phyloP scores from a whole-genome alignment of 2,113 vertebrate species.

The Toxotes chatareus region DNA sequence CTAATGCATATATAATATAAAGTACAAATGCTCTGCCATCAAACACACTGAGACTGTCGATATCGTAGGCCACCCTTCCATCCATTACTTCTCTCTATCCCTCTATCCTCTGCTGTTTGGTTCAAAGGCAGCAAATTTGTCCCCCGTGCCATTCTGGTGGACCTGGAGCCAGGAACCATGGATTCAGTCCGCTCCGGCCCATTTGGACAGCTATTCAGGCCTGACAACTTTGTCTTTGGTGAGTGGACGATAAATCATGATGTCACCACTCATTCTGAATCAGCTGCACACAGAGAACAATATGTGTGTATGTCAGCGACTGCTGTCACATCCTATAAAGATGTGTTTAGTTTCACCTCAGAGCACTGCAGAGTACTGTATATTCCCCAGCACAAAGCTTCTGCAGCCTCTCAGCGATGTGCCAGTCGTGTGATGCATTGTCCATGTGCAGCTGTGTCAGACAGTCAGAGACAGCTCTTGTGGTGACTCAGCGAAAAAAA shows the following conservation, averaged over 20 bases:
- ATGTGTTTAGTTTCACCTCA: constrained; percentile 16
- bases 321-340: constrained; percentile 34
- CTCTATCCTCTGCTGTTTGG: constrained; percentile 3
- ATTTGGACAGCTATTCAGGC: constrained; percentile 85
- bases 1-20: too few species aligned
- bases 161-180: constrained; percentile 86
- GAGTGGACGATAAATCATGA: constrained; percentile 41
- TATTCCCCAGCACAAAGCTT: background rate
- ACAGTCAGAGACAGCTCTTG: constrained; percentile 38
- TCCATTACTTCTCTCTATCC: constrained; percentile 20
- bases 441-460: constrained; percentile 53
- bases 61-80: constrained; percentile 38
- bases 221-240: constrained; percentile 87
- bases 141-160: constrained; percentile 85
- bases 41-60: constrained; percentile 40
- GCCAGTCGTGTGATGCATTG: constrained; percentile 40
- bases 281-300: background rate
- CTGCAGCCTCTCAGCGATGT: constrained; percentile 43
- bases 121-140: constrained; percentile 83
- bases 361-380: constrained; percentile 14
- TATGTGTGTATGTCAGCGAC: constrained; percentile 20
- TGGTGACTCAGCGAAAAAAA: constrained; percentile 65
- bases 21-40: background rate
- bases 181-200: constrained; percentile 86
- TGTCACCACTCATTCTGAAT: constrained; percentile 3